Evolutionary conservation across 1,140 invertebrate genomes (phyloP), one percentile per base, ranked within the genome.

Genomic region (Drosophila athabasca): DNA sequence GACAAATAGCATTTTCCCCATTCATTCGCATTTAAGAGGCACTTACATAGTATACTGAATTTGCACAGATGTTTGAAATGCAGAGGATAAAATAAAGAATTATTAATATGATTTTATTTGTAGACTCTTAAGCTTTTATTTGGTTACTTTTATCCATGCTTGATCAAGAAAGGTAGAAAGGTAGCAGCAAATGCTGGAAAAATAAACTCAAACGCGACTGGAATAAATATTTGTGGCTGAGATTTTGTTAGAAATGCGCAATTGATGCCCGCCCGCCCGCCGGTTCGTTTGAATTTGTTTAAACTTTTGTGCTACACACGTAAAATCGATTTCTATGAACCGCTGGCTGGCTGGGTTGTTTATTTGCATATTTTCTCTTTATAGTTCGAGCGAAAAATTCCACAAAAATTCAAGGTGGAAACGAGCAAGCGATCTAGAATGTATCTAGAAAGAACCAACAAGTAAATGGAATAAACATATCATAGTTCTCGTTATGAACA

Each of bases 171-270:
- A 11, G 43, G 35, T 50, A 48, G 29, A 41, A 41, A 49, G 49
- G 31, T 46, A 26, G 49, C 62, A 24, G 62, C 11, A 46, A 46
- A 46, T 26, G n/a, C 17, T 4, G 46, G 26, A 44, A 50, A 74
- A 76, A 79, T 46, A 50, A 64, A 64, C 48, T 15, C 67, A 83
- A 67, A 83, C 76, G 71, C 62, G 79, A 31, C 70, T 79, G 76
- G 80, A 82, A 82, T 82, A 49, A 62, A 67, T 62, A 71, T 70
- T 68, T 75, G 65, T 65, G n/a, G n/a, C 46, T 66, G 66, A 62
- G 65, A 46, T 45, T 66, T 76, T 84, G 35, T 84, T 43, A 57
- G 35, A 71, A 84, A 79, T 76, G 79, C 79, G 80, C 79, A 83
- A 79, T 84, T 84, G 49, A 53, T 53, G 62, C 13, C 54, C 68